These are phyloP conservation scores for Bombus waltoni DNA, from an alignment of 1,140 invertebrate genomes.

Conservation along the genomic window DNA sequence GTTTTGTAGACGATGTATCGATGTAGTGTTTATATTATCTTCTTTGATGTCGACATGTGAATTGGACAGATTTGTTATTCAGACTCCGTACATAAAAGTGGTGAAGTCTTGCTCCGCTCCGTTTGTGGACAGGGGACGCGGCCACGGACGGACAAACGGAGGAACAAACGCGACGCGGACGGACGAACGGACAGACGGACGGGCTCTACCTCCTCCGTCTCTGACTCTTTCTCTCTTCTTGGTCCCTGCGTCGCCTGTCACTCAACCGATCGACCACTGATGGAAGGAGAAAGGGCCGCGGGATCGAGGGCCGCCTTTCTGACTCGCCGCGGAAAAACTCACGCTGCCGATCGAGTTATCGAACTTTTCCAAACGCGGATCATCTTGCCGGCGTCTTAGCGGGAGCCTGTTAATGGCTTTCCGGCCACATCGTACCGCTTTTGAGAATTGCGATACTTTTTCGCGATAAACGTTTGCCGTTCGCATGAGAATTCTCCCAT, in stretches of 20 bases:
- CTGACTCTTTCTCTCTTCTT: slow-evolving; percentile 4
- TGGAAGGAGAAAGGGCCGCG: slow-evolving; percentile 39
- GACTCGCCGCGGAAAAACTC: slow-evolving; percentile 41
- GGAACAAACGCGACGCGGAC: slow-evolving; percentile 71
- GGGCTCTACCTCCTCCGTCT: slow-evolving; percentile 56
- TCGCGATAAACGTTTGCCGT: neutral
- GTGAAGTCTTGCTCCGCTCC: slow-evolving; percentile 83
- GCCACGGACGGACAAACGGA: slow-evolving; percentile 67
- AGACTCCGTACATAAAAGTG: slow-evolving; percentile 83
- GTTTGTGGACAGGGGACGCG: slow-evolving; percentile 76
- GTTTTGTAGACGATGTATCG: slow-evolving; percentile 83
- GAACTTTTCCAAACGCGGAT: slow-evolving; percentile 44
- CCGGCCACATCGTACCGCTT: neutral
- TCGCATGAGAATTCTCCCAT: neutral
- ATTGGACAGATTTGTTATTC: slow-evolving; percentile 84
- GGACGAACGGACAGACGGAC: slow-evolving; percentile 64
- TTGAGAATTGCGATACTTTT: neutral
- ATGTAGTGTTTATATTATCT: slow-evolving; percentile 84
- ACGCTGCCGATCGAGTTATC: slow-evolving; percentile 32
- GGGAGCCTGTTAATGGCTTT: slow-evolving; percentile 21
- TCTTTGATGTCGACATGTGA: slow-evolving; percentile 84
- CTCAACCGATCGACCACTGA: slow-evolving; percentile 44
- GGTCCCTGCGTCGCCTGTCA: slow-evolving; percentile 65
- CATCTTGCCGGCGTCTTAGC: neutral
- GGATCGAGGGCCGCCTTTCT: neutral